Evolutionary conservation across 1,140 invertebrate genomes (phyloP), one percentile per base, ranked within the genome.

Genomic region (Carcinoscorpius rotundicauda): DNA sequence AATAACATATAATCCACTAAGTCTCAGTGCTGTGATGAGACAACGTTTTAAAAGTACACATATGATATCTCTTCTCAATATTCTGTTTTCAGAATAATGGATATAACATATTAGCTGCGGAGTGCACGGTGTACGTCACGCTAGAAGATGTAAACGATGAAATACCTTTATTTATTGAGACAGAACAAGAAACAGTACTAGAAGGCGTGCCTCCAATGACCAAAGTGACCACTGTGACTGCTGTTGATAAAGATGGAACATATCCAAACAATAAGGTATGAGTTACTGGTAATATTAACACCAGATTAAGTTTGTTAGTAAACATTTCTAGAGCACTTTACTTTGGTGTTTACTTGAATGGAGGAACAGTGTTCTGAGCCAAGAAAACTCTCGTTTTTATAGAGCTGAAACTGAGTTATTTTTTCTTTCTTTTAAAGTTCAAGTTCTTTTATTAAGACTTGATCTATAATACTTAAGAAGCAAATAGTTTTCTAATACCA

Each of bases 81-180:
- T 51, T 62, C 56, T 63, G 11, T 66, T 68, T 63, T 0, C 52
- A 68, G 67, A 95, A 96, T 78, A 95, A 96, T 78, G 91, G 92
- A 65, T 89, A 90, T 59, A 91, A 94, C 75, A 92, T 95, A 80
- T 81, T 96, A 70, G 91, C 91, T 57, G 93, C 90, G 52, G 92
- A 95, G 80, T 89, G 91, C 3, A 94, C 91, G 50, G 90, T 94
- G 63, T 89, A 87, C 79, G 93, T 96, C 72, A 87, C 91, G 82
- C 79, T 97, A 61, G 90, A 96, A 78, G 93, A 97, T 77, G 92
- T 95, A 61, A 97, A 96, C 78, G 93, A 96, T 77, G 92, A 97
- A 78, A 95, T 96, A 74, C 93, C 92, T 4, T 79, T 95, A 65
- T 96, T 95, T 78, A 93, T 89, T 65, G 90, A 95, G 80, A 81